Conservation (phyloP, 2,113 vertebrate species). For the Eleginops maclovinus region DNA sequence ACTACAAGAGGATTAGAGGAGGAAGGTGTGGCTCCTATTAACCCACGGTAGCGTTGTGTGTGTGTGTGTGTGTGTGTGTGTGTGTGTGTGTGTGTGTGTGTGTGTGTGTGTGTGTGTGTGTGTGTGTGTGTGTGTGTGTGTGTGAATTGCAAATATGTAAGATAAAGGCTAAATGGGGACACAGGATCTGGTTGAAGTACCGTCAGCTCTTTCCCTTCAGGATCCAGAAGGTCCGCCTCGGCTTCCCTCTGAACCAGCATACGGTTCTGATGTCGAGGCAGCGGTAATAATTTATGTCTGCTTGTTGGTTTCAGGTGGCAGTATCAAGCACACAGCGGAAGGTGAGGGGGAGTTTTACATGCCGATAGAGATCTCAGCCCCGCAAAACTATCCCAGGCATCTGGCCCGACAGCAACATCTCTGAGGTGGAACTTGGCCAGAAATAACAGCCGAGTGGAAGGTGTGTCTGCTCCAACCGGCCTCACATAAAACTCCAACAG, state of each 20-base stretch:
- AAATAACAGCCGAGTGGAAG: conserved; percentile 57
- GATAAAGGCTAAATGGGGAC: conserved; percentile 39
- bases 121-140: conserved; percentile 9
- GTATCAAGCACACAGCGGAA: conserved; percentile 27
- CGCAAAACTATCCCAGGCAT: conserved; percentile 70
- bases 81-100: conserved; percentile 3
- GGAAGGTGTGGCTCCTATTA: conserved; percentile 74
- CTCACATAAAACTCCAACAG: conserved; percentile 36
- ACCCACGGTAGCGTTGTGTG: conserved; percentile 52
- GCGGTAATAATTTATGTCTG: conserved; percentile 31
- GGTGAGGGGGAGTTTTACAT: conserved; percentile 16
- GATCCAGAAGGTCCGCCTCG: conserved; percentile 15
- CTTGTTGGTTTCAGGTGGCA: conserved; percentile 29
- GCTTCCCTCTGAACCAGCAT: conserved; percentile 1
- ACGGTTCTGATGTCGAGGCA: conserved; percentile 15
- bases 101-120: conserved; percentile 12
- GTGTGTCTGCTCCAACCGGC: conserved; percentile 42
- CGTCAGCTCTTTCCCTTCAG: conserved; percentile 26
- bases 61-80: conserved; percentile 22
- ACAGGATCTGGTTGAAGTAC: conserved; percentile 34
- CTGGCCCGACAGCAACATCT: conserved; percentile 51
- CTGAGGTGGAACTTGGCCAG: conserved; percentile 56
- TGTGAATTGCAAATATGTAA: conserved; percentile 27
- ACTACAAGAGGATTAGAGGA: conserved; percentile 65
- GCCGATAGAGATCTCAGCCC: conserved; percentile 48